Evolutionary conservation across 1,140 invertebrate genomes (phyloP).

Genomic region (Argopecten irradians): DNA sequence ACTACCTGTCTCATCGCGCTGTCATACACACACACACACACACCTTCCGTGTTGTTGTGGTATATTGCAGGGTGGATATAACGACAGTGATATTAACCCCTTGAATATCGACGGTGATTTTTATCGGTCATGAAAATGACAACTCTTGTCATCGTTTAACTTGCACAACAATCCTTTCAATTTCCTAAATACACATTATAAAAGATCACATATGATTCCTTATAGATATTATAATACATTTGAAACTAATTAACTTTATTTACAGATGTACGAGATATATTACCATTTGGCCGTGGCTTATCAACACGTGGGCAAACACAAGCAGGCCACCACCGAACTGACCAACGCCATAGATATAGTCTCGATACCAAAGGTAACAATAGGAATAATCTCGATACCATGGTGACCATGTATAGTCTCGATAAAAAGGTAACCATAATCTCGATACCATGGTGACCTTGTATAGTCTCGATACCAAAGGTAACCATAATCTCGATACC

Average conservation of each 20-base stretch:
- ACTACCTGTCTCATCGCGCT: too few relatives aligned
- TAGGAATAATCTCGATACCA: background rate
- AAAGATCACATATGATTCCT: too few relatives aligned
- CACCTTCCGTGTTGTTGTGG: too few relatives aligned
- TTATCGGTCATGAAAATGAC: too few relatives aligned
- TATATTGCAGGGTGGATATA: too few relatives aligned
- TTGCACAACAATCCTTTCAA: too few relatives aligned
- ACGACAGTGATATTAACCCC: too few relatives aligned
- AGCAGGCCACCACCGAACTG: constrained; percentile 56
- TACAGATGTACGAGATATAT: constrained; percentile 66
- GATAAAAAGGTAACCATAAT: background rate
- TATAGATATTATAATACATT: background rate
- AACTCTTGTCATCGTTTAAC: too few relatives aligned
- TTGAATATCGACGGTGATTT: too few relatives aligned
- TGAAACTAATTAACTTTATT: too few relatives aligned
- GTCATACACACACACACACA: too few relatives aligned
- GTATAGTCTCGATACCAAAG: background rate
- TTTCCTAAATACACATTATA: too few relatives aligned
- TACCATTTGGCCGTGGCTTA: constrained; percentile 66
- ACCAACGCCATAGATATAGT: constrained; percentile 63
- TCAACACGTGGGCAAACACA: constrained; percentile 63
- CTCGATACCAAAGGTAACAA: constrained; percentile 64
- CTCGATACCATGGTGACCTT: background rate
- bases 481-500: background rate
- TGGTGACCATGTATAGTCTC: background rate